Evolutionary conservation across 2,797 vertebrate species (phyloP).

Genomic region (Anguilla megastoma): DNA sequence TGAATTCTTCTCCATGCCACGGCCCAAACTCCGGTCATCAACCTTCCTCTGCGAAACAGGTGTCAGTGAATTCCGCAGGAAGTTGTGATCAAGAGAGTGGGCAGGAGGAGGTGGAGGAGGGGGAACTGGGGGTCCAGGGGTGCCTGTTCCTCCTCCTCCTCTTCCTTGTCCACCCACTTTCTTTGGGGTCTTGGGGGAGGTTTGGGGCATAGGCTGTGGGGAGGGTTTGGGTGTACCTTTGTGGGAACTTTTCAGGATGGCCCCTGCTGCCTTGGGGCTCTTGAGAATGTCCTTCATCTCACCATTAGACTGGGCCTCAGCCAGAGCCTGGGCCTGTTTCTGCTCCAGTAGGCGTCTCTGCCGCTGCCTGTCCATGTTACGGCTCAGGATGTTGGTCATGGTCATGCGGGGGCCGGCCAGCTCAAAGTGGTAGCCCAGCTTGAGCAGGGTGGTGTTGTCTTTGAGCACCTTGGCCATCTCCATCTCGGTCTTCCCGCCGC

Average conservation of each 20-base stretch:
- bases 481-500: conserved; percentile 97
- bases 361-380: conserved; percentile 96
- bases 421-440: conserved; percentile 96
- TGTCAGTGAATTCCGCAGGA: conserved; percentile 83
- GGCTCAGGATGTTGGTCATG: conserved; percentile 92
- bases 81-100: conserved; percentile 79
- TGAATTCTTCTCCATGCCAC: conserved; percentile 80
- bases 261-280: conserved; percentile 83
- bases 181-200: conserved; percentile 78
- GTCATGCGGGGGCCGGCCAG: conserved; percentile 95
- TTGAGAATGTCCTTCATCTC: conserved; percentile 83
- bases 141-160: conserved; percentile 34
- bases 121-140: conserved; percentile 68
- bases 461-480: conserved; percentile 93
- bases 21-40: conserved; percentile 72
- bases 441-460: conserved; percentile 91
- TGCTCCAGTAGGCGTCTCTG: conserved; percentile 93
- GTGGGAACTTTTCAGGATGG: conserved; percentile 78
- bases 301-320: conserved; percentile 78
- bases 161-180: conserved; percentile 56
- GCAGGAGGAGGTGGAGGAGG: conserved; percentile 73
- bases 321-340: conserved; percentile 82
- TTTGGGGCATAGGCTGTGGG: conserved; percentile 64
- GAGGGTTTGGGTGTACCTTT: conserved; percentile 74
- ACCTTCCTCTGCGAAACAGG: conserved; percentile 86